Percentiles rank a stretch among this genome's conserved stretches.
phyloP scores from a whole-genome alignment of 2,797 vertebrate genomes.

The Tolypeutes matacus region DNA sequence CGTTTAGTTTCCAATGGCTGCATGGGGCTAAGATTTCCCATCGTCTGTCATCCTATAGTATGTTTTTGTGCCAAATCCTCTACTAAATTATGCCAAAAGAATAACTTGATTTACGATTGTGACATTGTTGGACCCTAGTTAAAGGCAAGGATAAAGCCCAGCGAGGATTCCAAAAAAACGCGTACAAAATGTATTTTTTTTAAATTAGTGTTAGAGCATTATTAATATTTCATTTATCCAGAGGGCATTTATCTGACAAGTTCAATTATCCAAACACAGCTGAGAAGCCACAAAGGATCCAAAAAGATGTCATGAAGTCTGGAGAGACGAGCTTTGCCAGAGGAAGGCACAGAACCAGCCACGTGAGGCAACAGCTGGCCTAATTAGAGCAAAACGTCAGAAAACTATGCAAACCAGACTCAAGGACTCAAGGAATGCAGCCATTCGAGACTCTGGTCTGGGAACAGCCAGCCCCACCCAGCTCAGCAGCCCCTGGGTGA shows the following conservation, averaged over 20 bases:
- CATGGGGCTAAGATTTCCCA: background rate
- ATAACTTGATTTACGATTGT: background rate
- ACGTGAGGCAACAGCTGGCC: constrained; percentile 3
- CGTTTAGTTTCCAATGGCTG: background rate
- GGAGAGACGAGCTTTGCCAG: constrained; percentile 23
- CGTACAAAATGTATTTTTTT: constrained; percentile 3
- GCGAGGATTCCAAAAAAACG: constrained; percentile 31
- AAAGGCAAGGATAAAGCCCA: constrained; percentile 39
- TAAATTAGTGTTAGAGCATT: constrained; percentile 21
- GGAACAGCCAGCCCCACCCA: background rate
- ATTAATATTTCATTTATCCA: constrained; percentile 66
- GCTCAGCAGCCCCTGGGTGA: background rate
- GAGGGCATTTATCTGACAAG: constrained; percentile 68
- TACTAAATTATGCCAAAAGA: background rate
- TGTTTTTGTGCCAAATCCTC: background rate
- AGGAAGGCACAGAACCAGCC: constrained; percentile 44
- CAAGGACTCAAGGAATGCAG: background rate
- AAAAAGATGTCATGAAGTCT: constrained; percentile 39
- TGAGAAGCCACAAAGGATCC: constrained; percentile 56
- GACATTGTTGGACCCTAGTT: background rate
- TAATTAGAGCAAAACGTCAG: background rate
- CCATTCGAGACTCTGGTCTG: rapidly evolving
- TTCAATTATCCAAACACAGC: constrained; percentile 34
- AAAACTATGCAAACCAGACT: background rate
- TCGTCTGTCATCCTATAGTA: background rate